phyloP scores from a whole-genome alignment of 2,888 invertebrate genomes.

The Chymomyza procnemis region DNA sequence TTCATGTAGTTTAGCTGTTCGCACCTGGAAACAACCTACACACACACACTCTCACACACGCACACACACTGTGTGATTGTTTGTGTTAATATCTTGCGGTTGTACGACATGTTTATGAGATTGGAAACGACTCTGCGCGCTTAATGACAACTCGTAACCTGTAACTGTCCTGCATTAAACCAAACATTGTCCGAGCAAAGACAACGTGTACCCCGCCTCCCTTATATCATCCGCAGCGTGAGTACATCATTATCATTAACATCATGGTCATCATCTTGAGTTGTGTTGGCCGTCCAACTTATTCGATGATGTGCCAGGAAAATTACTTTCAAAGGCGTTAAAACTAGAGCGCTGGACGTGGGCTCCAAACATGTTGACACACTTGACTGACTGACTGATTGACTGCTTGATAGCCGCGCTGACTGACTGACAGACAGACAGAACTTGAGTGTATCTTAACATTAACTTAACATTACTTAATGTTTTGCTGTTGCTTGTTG shows the following conservation, averaged over 20 bases:
- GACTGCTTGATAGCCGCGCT: not conserved
- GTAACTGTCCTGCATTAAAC: not conserved
- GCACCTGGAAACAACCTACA: not conserved
- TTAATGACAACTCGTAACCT: not conserved
- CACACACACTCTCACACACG: not conserved
- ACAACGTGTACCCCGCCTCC: not conserved
- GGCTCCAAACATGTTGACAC: constrained; percentile 19
- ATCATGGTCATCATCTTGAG: constrained; percentile 36
- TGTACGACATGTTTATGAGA: not conserved
- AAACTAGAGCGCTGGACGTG: constrained; percentile 48
- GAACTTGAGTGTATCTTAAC: constrained; percentile 28
- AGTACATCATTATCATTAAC: not conserved
- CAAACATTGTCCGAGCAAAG: not conserved
- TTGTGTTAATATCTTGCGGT: not conserved
- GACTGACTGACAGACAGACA: constrained; percentile 12
- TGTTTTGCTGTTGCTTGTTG: constrained; percentile 26
- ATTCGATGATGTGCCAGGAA: constrained; percentile 61
- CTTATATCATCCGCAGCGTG: not conserved
- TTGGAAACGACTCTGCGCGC: not conserved
- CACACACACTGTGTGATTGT: not conserved
- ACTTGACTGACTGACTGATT: constrained; percentile 7
- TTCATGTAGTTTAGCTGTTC: not conserved
- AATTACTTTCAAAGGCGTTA: constrained; percentile 58
- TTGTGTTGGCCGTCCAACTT: constrained; percentile 34
- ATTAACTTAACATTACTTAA: not conserved